A percentile compares a stretch with the other conserved stretches of the same genome.
These are phyloP conservation scores for Eulithis testata DNA, from an alignment of 2,888 invertebrate species.

Conservation along the genomic window DNA sequence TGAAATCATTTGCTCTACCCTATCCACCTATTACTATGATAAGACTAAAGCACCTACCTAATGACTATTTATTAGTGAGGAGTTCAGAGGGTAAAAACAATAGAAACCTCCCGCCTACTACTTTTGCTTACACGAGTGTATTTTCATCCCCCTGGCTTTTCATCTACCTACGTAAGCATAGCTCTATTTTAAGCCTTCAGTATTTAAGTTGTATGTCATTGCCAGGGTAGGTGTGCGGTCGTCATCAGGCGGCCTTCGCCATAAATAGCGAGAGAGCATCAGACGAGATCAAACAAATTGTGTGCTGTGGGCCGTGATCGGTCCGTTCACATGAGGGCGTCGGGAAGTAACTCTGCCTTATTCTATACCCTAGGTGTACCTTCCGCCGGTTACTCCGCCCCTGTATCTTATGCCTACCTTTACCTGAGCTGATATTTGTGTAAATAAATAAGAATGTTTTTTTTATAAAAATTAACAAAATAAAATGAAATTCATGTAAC, in stretches of 20 bases:
- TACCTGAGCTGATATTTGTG: conserved; percentile 32
- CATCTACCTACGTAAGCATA: conserved; percentile 21
- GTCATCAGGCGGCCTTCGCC: conserved; percentile 73
- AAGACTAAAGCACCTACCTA: no score
- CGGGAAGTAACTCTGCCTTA: conserved; percentile 40
- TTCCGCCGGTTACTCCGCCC: conserved; percentile 18
- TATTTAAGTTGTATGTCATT: conserved; percentile 49
- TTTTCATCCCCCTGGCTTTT: conserved; percentile 17
- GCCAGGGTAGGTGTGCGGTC: conserved; percentile 50
- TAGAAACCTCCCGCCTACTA: neutral
- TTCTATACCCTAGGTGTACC: conserved; percentile 18
- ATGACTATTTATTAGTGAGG: no score
- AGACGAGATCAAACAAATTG: conserved; percentile 82
- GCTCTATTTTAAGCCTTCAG: conserved; percentile 30
- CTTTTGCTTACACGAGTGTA: conserved; percentile 15
- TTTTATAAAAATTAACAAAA: conserved; percentile 2
- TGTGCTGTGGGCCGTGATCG: conserved; percentile 77
- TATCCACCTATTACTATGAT: no score
- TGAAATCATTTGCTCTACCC: no score
- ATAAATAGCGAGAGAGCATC: conserved; percentile 77
- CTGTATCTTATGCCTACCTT: conserved; percentile 18
- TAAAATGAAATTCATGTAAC: conserved; percentile 25
- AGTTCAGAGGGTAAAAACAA: neutral
- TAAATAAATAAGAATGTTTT: conserved; percentile 25
- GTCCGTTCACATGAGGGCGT: conserved; percentile 75